These are phyloP conservation scores for Drosophila kohkoa DNA, from an alignment of 1,140 invertebrate genomes.

Conservation along the genomic window DNA sequence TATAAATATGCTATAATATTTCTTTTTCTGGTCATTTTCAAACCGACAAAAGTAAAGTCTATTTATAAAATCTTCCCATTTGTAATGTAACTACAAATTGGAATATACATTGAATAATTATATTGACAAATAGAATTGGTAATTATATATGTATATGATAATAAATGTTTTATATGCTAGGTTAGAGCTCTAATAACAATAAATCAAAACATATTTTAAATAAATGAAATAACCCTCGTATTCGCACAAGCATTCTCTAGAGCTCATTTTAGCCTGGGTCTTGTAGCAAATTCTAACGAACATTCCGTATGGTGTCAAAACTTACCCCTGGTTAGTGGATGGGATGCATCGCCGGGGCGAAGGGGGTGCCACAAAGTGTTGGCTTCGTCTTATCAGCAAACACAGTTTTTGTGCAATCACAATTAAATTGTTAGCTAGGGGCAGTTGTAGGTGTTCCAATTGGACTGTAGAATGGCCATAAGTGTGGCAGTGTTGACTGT, in stretches of 20 bases:
- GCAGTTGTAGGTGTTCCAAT: constrained; percentile 48
- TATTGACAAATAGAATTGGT: too few species aligned
- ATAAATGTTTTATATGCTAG: neutral
- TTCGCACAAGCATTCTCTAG: neutral
- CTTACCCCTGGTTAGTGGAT: constrained; percentile 41
- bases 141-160: neutral
- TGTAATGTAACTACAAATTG: too few species aligned
- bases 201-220: neutral
- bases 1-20: too few species aligned
- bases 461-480: constrained; percentile 49
- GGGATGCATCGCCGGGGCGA: neutral
- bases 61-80: too few species aligned
- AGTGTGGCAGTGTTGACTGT: constrained; percentile 46
- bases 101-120: too few species aligned
- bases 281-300: constrained; percentile 7
- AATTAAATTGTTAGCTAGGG: constrained; percentile 54
- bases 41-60: too few species aligned
- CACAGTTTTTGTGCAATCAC: constrained; percentile 39
- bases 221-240: constrained; percentile 19
- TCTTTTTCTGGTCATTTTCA: too few species aligned
- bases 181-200: neutral
- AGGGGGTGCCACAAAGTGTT: constrained; percentile 11
- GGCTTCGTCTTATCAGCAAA: constrained; percentile 49
- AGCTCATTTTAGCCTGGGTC: constrained; percentile 18
- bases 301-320: constrained; percentile 24